Conservation (phyloP, 2,888 invertebrate genomes). For the Urechis unicinctus region DNA sequence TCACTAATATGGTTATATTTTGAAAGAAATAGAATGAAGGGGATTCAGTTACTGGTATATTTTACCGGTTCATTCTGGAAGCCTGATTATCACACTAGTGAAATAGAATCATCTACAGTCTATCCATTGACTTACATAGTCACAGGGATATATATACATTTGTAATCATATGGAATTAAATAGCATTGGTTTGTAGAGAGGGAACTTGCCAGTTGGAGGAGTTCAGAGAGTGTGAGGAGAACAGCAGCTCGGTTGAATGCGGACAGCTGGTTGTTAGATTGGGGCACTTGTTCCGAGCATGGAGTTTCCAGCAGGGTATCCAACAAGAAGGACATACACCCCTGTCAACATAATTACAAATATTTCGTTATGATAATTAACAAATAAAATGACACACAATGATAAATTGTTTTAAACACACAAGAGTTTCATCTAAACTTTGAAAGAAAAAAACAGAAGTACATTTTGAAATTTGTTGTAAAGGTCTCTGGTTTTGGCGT, state of each 20-base stretch:
- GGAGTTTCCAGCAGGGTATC: conserved; percentile 62
- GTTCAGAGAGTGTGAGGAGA: conserved; percentile 64
- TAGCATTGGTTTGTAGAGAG: not conserved
- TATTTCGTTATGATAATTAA: too few species aligned
- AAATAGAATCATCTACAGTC: not conserved
- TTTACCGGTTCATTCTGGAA: too few species aligned
- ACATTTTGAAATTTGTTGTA: conserved; percentile 73
- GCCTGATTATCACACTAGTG: not conserved
- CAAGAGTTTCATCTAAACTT: not conserved
- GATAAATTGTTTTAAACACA: not conserved
- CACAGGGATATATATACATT: too few species aligned
- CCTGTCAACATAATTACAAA: conserved; percentile 39
- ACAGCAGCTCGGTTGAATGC: conserved; percentile 63
- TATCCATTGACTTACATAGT: too few species aligned
- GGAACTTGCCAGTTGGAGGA: conserved; percentile 58
- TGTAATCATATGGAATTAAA: too few species aligned
- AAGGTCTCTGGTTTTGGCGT: conserved; percentile 67
- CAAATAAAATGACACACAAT: not conserved
- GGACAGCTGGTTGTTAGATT: conserved; percentile 50
- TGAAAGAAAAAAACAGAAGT: conserved; percentile 7
- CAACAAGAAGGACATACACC: conserved; percentile 71
- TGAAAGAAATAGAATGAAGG: too few species aligned
- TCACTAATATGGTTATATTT: too few species aligned
- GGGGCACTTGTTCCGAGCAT: conserved; percentile 27
- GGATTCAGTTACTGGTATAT: too few species aligned